Evolutionary conservation across 1,140 invertebrate species (phyloP), one percentile per base, ranked within the genome.

Genomic region (Papilio helenus): DNA sequence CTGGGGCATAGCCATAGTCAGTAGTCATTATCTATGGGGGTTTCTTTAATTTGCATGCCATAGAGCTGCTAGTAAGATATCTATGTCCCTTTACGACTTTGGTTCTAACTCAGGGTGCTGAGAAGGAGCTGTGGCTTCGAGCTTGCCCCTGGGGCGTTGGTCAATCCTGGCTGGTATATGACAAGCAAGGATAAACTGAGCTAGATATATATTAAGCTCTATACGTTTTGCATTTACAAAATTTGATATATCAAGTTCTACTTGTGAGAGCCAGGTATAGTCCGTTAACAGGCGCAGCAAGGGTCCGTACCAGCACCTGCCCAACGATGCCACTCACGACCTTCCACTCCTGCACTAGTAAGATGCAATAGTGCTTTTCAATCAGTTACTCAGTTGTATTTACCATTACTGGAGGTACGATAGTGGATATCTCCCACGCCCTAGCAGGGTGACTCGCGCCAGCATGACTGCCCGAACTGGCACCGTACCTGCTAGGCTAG

Each of bases 191-290:
- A 51, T 51, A 51, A 51, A 51, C 49, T 51, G 18, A 51, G 18
- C 49, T 51, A 51, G 49, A 51, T 8, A 51, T 51, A 51, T 18
- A 18, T 18, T 51, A 51, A 51, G 8, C 49, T 51, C 49, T 51
- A 51, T 51, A 51, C 49, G 18, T 51, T 18, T 51, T 51, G 49
- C 49, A 51, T 51, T 51, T 18, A 51, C 49, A 51, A 51, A 18
- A 51, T 51, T 51, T 51, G 49, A 51, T 51, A 51, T 51, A 51
- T 51, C 49, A 51, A 51, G 49, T 51, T 51, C 49, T 51, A 51
- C 49, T 51, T 51, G 49, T 51, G 49, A 51, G 49, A 51, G 49
- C 49, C 49, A 51, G 49, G 49, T 51, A 51, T 51, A 51, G 49
- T 51, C 49, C 49, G 49, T 51, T 51, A 8, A 51, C 49, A 51